Percentiles rank a stretch among this genome's conserved stretches.
Evolutionary conservation across 1,140 invertebrate species (phyloP).

Genomic region (Octopus sinensis): DNA sequence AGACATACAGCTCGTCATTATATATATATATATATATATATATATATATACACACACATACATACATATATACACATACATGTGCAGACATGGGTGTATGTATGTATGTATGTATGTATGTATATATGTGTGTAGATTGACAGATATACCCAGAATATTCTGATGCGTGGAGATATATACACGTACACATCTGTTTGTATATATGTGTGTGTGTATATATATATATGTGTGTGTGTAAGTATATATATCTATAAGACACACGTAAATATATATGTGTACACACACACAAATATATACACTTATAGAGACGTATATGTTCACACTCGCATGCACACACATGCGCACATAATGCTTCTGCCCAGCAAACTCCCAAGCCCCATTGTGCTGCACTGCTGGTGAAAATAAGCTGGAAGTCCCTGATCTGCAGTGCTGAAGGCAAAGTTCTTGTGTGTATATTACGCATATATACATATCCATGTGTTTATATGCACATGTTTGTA

Average conservation of each 20-base stretch:
- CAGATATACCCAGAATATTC: background rate
- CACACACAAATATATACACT: background rate
- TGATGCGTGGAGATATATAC: background rate
- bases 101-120: background rate
- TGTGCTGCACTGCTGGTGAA: too few species aligned
- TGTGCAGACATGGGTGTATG: background rate
- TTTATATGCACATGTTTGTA: too few species aligned
- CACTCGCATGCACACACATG: background rate
- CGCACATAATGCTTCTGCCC: background rate
- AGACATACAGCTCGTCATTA: background rate
- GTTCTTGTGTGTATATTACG: too few species aligned
- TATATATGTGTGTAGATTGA: background rate
- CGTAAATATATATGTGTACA: background rate
- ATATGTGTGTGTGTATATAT: background rate
- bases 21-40: background rate
- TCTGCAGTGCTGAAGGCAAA: too few species aligned
- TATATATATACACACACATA: background rate
- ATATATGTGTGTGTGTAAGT: background rate
- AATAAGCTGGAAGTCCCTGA: too few species aligned
- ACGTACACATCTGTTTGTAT: background rate
- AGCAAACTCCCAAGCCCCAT: too few species aligned
- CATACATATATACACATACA: background rate
- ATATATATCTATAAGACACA: background rate
- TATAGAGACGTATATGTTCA: background rate
- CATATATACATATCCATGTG: too few species aligned